Base-by-base conservation (phyloP, 2,888 invertebrate species). In the Tetragonula carbonaria region DNA sequence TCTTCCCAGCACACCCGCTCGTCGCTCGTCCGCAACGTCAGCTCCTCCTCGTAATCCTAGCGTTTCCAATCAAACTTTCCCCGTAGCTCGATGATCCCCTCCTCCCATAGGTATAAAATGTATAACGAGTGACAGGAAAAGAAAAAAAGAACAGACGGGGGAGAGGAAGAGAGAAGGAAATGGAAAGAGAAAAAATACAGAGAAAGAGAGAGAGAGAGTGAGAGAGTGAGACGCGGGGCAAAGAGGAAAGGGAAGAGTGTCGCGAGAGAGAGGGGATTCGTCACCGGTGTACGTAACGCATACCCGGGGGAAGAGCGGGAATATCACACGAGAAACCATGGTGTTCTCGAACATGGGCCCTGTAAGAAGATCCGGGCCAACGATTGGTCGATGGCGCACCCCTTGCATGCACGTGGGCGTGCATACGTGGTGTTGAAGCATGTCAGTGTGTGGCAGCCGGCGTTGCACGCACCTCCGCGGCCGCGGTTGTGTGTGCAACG, bases 311-410 rank as follows among this genome's bases (percentile, higher is more conserved):
- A 75, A 82, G 82, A 68, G 81, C 75, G 85, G 86, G 86, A 84
- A 81, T 84, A 86, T 87, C 80, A 84, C 84, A 84, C 76, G 84
- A 80, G 86, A 81, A 83, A 88, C 82, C 84, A 86, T 90, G 85
- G 85, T 87, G 86, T 85, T 87, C 88, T 82, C 84, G 86, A 87
- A 78, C 78, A 65, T 78, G 82, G 85, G 82, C 75, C 84, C 80
- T 87, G 87, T 86, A 88, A 88, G 90, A 91, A 90, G 92, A 91
- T 90, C 91, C 91, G 85, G 90, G 88, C 80, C 92, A 88, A 86
- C 91, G 93, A 94, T 94, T 94, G 94, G 94, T 93, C 91, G 93
- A 86, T 84, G 74, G 85, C 86, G 91, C 93, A 93, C 93, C 92
- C 91, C 90, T 86, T 86, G 91, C 87, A 83, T 90, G 83, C 88